These are phyloP conservation scores for Acanthaster planci DNA, from an alignment of 35 echinoderm and acorn worm species.

Conservation along the genomic window DNA sequence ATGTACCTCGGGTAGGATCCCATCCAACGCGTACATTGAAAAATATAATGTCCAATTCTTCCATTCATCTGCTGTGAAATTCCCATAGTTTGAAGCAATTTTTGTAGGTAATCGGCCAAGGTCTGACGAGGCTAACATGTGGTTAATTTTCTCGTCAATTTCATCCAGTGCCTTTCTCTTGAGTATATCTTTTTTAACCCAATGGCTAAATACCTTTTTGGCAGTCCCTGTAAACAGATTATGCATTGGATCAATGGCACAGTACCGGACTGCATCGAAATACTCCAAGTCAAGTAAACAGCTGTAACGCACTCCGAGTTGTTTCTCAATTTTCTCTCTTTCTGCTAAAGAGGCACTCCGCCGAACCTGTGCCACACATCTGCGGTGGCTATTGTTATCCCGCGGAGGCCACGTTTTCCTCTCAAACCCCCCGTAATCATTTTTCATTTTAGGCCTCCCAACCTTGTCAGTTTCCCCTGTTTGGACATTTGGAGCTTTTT, in stretches of 20 bases:
- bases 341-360: not conserved
- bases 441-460: not conserved
- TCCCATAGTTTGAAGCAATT: slow-evolving; percentile 26
- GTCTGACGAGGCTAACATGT: not conserved
- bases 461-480: not conserved
- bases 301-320: not conserved
- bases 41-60: slow-evolving; percentile 48
- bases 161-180: not conserved
- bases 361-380: not conserved
- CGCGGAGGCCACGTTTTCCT: not conserved
- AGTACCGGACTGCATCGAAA: slow-evolving; percentile 32
- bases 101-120: slow-evolving; percentile 40
- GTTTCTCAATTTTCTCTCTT: not conserved
- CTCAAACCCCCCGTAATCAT: not conserved
- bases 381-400: not conserved
- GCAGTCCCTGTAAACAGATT: slow-evolving; percentile 45
- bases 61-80: slow-evolving; percentile 37
- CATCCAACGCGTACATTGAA: slow-evolving; percentile 21
- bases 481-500: not conserved
- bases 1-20: slow-evolving; percentile 17
- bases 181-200: slow-evolving; percentile 28
- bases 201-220: slow-evolving; percentile 8
- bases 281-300: not conserved
- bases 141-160: slow-evolving; percentile 18
- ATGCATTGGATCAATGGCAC: slow-evolving; percentile 52